Conservation (phyloP, 2,113 vertebrate genomes). For the Chlorodrepanis virens region DNA sequence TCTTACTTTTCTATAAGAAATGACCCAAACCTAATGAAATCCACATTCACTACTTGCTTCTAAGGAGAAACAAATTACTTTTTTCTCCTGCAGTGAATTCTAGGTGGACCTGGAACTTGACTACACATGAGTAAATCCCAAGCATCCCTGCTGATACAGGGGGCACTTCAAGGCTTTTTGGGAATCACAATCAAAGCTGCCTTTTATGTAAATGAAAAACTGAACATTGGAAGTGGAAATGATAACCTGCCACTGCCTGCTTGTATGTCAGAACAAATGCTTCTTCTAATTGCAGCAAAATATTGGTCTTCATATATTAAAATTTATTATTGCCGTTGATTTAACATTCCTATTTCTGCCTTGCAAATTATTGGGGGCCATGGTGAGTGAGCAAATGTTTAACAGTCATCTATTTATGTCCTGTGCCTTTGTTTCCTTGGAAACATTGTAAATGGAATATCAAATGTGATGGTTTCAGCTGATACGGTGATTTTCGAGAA, state of each 20-base stretch:
- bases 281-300: constrained; percentile 38
- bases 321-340: constrained; percentile 43
- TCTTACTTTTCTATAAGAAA: not conserved
- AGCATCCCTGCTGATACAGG: not conserved
- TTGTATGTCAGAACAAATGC: not conserved
- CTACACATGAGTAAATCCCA: not conserved
- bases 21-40: not conserved
- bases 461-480: constrained; percentile 57
- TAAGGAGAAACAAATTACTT: not conserved
- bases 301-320: constrained; percentile 22
- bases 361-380: constrained; percentile 9
- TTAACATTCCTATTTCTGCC: constrained; percentile 32
- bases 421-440: constrained; percentile 64
- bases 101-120: not conserved
- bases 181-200: not conserved
- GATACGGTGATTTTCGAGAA: constrained; percentile 51
- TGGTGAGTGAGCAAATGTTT: constrained; percentile 29
- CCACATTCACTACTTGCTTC: not conserved
- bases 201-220: not conserved
- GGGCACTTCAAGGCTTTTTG: not conserved
- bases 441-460: constrained; percentile 67
- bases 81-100: not conserved
- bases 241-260: not conserved
- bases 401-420: constrained; percentile 57
- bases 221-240: not conserved